Conservation (phyloP, 2,797 vertebrate species). For the Sternarchorhynchus goeldii region DNA sequence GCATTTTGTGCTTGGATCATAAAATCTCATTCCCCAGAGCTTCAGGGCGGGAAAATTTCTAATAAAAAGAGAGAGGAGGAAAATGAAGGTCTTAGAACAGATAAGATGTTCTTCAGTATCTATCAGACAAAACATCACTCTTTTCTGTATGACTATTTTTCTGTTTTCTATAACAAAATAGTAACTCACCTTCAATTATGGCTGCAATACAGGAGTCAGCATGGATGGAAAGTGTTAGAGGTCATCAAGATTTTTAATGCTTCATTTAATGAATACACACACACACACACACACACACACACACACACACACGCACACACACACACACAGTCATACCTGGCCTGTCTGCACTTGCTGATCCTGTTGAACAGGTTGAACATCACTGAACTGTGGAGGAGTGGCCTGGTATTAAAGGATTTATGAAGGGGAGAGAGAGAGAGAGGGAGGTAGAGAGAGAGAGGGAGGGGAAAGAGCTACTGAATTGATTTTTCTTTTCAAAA, state of each 20-base stretch:
- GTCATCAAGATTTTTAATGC: neutral
- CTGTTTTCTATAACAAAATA: neutral
- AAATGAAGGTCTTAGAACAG: too few relatives aligned
- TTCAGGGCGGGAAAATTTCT: neutral
- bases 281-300: slow-evolving; percentile 2
- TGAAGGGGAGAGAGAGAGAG: neutral
- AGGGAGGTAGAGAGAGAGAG: neutral
- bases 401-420: slow-evolving; percentile 50
- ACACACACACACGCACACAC: slow-evolving; percentile 14
- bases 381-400: slow-evolving; percentile 62
- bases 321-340: slow-evolving; percentile 59
- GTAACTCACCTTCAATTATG: slow-evolving; percentile 9
- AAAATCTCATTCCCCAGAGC: neutral
- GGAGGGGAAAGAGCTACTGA: neutral
- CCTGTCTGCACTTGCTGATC: slow-evolving; percentile 68
- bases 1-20: neutral
- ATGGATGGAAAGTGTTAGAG: neutral
- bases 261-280: slow-evolving; percentile 3
- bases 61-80: neutral
- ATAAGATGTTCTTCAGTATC: too few relatives aligned
- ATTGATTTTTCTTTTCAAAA: neutral
- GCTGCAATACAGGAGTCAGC: slow-evolving; percentile 3
- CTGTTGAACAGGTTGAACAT: slow-evolving; percentile 64
- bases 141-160: too few relatives aligned
- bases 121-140: too few relatives aligned